Percentiles rank a stretch among this genome's conserved stretches.
Evolutionary conservation across 2,113 vertebrate species (phyloP).

Genomic region (Phaethon lepturus): DNA sequence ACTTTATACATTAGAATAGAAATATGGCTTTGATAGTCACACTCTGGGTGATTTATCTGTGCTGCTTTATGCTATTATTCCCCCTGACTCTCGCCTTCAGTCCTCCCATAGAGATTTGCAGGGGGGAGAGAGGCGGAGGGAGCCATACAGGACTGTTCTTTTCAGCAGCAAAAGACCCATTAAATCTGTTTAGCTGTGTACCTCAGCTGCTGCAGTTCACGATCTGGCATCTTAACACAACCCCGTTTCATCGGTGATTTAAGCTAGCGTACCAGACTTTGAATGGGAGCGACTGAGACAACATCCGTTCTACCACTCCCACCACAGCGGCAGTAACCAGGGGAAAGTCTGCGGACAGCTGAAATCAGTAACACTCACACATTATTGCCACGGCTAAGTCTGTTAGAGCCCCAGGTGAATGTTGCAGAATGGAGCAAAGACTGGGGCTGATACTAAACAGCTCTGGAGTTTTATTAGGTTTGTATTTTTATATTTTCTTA

Average conservation of each 20-base stretch:
- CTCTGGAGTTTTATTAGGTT: not conserved
- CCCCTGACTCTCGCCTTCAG: accelerated
- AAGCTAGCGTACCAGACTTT: not conserved
- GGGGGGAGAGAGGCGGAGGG: not conserved
- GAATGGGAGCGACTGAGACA: not conserved
- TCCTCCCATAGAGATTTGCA: not conserved
- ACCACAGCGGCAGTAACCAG: not conserved
- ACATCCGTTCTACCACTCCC: not conserved
- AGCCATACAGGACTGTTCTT: not conserved
- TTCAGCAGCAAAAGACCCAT: not conserved
- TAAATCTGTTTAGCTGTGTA: not conserved
- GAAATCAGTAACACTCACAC: not conserved
- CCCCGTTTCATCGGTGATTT: not conserved
- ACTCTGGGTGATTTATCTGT: not conserved
- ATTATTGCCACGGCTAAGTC: not conserved
- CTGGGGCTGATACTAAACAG: not conserved
- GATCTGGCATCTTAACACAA: not conserved
- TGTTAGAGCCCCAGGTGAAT: not conserved
- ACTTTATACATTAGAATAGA: not conserved
- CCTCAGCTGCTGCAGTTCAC: not conserved
- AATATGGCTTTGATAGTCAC: not conserved
- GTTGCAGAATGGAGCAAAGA: not conserved
- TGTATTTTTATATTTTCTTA: not conserved
- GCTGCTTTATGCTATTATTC: not conserved
- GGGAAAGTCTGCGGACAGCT: not conserved